Base-by-base conservation (phyloP, 2,888 invertebrate species). In the Drosophila eohydei region DNA sequence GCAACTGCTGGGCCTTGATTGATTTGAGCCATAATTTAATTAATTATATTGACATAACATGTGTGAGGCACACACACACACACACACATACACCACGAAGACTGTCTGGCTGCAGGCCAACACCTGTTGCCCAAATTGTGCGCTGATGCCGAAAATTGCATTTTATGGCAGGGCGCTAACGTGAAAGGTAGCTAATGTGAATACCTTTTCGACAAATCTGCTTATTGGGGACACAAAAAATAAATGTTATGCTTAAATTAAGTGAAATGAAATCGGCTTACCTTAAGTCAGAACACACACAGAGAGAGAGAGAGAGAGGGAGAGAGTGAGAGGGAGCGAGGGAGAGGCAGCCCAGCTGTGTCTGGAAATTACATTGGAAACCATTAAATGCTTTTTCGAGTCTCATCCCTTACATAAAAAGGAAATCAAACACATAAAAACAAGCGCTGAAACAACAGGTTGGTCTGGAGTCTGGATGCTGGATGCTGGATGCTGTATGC, bases 261-360 rank as follows among this genome's bases (percentile, higher is more conserved):
- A 83, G 81, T 70, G 73, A 83, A 80, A 83, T 65, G 60, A 83
- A 80, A 83, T 81, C 78, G 83, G 81, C 81, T 80, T 78, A 73
- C 58, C 61, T 54, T 69, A 83, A 80, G 83, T 77, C 81, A 72
- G 26, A 26, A 41, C 34, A 21, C 36, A 21, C 6, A 36, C 46
- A 36, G n/a, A 54, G 11, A 32, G 5, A 32, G 11, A 14, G 28
- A 14, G 4, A 0, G 8, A 14, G 46, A n/a, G 28, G 14, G 26
- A 14, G 7, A 28, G 46, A 4, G 46, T 14, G 46, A 46, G 14
- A 21, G 32, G 1, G 36, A 6, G 11, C 1, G 28, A 28, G 28
- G 7, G 46, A 7, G 26, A 14, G 46, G 1, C 14, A 34, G 14
- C 55, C 51, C n/a, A 48, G 54, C 44, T 28, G 43, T 43, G 48